Conservation (phyloP, 2,797 vertebrate species). For the Megalops cyprinoides region DNA sequence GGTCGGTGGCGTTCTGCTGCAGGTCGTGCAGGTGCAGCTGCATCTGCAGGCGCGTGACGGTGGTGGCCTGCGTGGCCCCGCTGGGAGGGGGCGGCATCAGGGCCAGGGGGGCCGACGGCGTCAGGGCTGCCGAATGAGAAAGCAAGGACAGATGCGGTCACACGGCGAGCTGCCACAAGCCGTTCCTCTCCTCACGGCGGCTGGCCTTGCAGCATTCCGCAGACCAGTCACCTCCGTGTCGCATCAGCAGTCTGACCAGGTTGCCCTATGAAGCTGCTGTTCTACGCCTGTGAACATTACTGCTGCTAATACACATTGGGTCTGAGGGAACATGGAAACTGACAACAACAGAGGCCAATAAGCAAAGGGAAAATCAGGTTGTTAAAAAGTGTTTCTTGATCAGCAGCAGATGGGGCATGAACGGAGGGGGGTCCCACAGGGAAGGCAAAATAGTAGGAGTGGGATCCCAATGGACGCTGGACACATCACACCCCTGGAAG, state of each 20-base stretch:
- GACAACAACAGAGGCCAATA: neutral
- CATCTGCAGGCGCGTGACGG: constrained; percentile 87
- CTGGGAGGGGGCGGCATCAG: constrained; percentile 85
- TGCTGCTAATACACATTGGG: constrained; percentile 8
- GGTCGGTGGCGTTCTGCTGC: constrained; percentile 91
- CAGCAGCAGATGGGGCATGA: neutral
- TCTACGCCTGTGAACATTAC: too few species aligned
- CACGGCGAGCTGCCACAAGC: neutral
- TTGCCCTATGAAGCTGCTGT: constrained; percentile 53
- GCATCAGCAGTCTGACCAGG: constrained; percentile 39
- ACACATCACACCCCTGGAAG: neutral
- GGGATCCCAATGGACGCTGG: neutral
- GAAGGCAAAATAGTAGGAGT: neutral
- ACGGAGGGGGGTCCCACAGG: neutral
- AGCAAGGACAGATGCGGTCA: constrained; percentile 48
- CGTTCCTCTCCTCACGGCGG: too few species aligned
- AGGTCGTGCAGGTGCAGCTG: constrained; percentile 92
- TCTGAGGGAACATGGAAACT: neutral
- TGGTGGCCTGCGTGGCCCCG: constrained; percentile 73
- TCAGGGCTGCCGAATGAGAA: constrained; percentile 75
- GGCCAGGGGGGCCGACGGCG: constrained; percentile 82
- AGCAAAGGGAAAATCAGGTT: too few species aligned
- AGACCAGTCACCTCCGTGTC: constrained; percentile 50
- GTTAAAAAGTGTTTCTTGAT: too few species aligned
- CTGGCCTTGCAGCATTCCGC: constrained; percentile 54